Conservation (phyloP, 1,140 invertebrate species). For the Camponotus vicinus region DNA sequence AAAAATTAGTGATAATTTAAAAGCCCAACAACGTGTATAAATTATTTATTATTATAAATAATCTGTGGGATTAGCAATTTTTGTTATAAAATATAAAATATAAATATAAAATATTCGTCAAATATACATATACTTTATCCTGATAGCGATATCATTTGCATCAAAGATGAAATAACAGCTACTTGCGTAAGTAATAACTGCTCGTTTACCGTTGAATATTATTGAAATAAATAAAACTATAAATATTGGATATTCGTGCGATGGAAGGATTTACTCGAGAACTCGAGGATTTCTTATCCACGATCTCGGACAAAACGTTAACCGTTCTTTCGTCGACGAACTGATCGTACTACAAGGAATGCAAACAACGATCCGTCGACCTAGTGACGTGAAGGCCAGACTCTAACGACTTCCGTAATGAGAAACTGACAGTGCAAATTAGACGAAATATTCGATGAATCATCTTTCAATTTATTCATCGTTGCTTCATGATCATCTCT, state of each 20-base stretch:
- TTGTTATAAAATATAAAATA: neutral
- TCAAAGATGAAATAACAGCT: neutral
- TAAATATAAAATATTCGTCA: too few relatives aligned
- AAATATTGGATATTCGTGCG: conserved; percentile 52
- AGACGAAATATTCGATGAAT: neutral
- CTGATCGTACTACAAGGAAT: conserved; percentile 55
- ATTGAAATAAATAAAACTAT: conserved; percentile 57
- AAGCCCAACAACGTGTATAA: neutral
- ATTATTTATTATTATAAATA: neutral
- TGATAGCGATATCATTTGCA: neutral
- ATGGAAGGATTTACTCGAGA: conserved; percentile 34
- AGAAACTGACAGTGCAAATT: conserved; percentile 19
- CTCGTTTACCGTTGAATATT: conserved; percentile 65
- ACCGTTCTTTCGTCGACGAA: conserved; percentile 73
- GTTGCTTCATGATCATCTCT: neutral
- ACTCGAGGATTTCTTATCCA: conserved; percentile 68
- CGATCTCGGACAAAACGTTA: conserved; percentile 69
- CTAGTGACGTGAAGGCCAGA: conserved; percentile 56
- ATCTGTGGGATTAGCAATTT: neutral
- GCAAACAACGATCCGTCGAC: conserved; percentile 67
- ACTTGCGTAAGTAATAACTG: conserved; percentile 19
- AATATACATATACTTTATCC: neutral
- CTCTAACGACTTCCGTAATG: conserved; percentile 68
- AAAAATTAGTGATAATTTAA: neutral
- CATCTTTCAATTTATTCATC: conserved; percentile 6